Conservation (phyloP, 2,113 vertebrate species). For the Dipodomys stephensi region DNA sequence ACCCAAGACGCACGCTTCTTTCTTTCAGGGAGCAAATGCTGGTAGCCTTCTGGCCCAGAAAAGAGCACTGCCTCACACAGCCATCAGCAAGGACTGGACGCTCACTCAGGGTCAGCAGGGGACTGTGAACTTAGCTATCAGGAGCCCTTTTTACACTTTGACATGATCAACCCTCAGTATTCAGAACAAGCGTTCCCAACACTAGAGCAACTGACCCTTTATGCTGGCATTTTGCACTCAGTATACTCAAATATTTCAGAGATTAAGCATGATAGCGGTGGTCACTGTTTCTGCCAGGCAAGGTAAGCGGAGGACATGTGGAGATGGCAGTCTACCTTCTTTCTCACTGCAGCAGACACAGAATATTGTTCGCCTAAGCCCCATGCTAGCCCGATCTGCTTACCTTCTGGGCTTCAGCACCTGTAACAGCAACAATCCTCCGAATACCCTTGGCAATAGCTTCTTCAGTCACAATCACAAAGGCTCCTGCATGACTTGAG, state of each 20-base stretch:
- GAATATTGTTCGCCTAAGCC: background rate
- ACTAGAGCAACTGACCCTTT: background rate
- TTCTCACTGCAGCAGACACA: background rate
- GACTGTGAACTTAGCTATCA: fast-evolving
- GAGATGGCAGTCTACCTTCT: background rate
- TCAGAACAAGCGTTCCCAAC: background rate
- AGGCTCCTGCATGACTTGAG: slow-evolving; percentile 92
- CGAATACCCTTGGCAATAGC: slow-evolving; percentile 99
- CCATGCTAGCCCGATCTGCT: slow-evolving; percentile 18
- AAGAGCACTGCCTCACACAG: background rate
- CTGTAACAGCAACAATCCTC: slow-evolving; percentile 96
- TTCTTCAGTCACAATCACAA: slow-evolving; percentile 97
- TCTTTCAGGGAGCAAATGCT: background rate
- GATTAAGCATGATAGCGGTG: background rate
- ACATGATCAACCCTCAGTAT: background rate
- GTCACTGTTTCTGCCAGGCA: background rate
- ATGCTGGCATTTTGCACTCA: too few relatives aligned
- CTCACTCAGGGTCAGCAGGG: background rate
- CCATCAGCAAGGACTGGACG: background rate
- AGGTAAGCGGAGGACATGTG: background rate
- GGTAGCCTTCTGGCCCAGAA: background rate
- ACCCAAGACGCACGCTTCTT: background rate
- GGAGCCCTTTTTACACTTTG: too few relatives aligned
- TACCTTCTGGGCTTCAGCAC: slow-evolving; percentile 96
- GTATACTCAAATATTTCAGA: background rate